Percentiles rank a stretch among this genome's conserved stretches.
These are phyloP conservation scores for Neoaliturus tenellus DNA, from an alignment of 2,888 invertebrate species.

Conservation along the genomic window DNA sequence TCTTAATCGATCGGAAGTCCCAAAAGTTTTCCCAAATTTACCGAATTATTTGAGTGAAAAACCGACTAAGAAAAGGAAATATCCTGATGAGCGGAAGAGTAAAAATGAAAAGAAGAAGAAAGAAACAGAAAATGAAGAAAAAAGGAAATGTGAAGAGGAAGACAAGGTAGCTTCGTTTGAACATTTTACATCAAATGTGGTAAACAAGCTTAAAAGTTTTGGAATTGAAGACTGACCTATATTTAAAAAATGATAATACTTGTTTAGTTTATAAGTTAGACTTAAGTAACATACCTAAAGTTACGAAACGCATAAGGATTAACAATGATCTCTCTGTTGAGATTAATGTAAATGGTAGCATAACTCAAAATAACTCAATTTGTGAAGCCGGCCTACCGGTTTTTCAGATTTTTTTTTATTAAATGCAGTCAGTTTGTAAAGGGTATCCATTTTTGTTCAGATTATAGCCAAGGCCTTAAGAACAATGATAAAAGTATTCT, in stretches of 20 bases:
- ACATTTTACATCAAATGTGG: not conserved
- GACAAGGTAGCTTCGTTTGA: conserved; percentile 20
- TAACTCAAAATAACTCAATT: not conserved
- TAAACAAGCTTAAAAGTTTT: not conserved
- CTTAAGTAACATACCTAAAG: conserved; percentile 4
- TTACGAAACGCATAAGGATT: not conserved
- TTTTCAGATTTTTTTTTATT: not conserved
- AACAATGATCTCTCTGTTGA: conserved; percentile 25
- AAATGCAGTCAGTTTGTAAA: conserved; percentile 37
- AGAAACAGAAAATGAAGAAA: conserved; percentile 18
- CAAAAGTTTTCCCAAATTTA: conserved; percentile 16
- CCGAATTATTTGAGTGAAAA: conserved; percentile 8
- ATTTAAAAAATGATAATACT: conserved; percentile 13
- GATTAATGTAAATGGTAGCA: conserved; percentile 18
- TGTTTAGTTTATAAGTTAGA: conserved; percentile 40
- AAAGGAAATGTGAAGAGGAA: conserved; percentile 6
- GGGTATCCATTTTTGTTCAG: not conserved
- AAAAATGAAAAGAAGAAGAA: not conserved
- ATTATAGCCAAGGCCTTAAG: not conserved
- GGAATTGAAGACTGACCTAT: conserved; percentile 12
- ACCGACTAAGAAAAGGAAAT: conserved; percentile 41
- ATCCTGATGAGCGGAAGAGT: not conserved
- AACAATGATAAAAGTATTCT: not conserved
- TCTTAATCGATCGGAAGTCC: not conserved
- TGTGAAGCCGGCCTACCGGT: not conserved